Conservation (phyloP, 2,888 invertebrate genomes). For the Noctua pronuba region DNA sequence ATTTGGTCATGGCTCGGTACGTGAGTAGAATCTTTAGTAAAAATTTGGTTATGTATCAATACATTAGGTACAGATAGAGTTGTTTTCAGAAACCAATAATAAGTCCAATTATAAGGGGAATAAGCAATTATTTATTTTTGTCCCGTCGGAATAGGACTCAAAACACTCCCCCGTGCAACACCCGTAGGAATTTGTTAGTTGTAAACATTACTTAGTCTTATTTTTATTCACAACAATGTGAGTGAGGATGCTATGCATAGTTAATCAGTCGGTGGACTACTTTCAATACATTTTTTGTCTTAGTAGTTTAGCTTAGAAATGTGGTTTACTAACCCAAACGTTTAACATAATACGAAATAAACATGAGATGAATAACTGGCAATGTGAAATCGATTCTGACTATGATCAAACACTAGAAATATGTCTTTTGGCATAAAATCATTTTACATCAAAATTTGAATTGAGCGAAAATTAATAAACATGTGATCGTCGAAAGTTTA, state of each 20-base stretch:
- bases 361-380: neutral
- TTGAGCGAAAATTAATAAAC: conserved; percentile 36
- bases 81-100: neutral
- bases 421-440: neutral
- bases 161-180: neutral
- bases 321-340: neutral
- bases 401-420: conserved; percentile 2
- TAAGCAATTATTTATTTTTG: neutral
- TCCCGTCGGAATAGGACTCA: neutral
- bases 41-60: neutral
- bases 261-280: neutral
- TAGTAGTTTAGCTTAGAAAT: neutral
- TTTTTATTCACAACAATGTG: neutral
- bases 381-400: conserved; percentile 23
- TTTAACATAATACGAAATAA: conserved; percentile 7
- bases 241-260: neutral
- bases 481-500: conserved; percentile 36
- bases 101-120: neutral
- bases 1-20: conserved; percentile 41
- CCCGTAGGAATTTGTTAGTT: neutral
- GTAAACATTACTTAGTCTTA: neutral
- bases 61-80: neutral
- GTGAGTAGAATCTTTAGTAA: neutral
- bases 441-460: conserved; percentile 28
- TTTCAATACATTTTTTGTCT: neutral